A percentile compares a stretch with the other conserved stretches of the same genome.
Evolutionary conservation across 2,113 vertebrate species (phyloP).

Genomic region (Proterorhinus semilunaris): DNA sequence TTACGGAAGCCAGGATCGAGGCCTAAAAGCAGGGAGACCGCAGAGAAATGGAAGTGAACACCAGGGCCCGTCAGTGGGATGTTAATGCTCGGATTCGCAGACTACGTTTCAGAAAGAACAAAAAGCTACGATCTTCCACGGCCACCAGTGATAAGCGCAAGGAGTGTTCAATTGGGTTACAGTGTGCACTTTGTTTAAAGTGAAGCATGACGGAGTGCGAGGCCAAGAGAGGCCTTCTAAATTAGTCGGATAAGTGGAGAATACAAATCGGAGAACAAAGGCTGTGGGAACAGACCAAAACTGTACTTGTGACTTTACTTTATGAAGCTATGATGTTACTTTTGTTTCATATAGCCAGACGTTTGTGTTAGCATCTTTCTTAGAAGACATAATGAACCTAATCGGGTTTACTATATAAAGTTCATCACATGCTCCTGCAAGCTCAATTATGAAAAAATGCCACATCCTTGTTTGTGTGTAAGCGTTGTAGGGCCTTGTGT

Average conservation of each 20-base stretch:
- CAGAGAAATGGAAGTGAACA: neutral
- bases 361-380: no score
- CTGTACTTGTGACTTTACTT: neutral
- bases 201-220: conserved; percentile 1
- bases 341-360: no score
- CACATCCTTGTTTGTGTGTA: neutral
- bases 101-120: conserved; percentile 14
- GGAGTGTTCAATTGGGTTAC: conserved; percentile 22
- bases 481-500: no score
- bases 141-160: conserved; percentile 21
- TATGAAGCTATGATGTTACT: no score
- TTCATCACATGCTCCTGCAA: neutral
- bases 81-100: conserved; percentile 12
- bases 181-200: conserved; percentile 18
- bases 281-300: neutral
- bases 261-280: conserved; percentile 7
- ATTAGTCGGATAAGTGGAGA: conserved; percentile 31
- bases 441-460: neutral
- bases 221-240: conserved; percentile 11
- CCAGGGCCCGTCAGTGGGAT: neutral
- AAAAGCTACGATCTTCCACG: conserved; percentile 28
- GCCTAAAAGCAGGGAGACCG: neutral
- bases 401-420: neutral
- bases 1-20: neutral
- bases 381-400: no score